phyloP scores from a whole-genome alignment of 2,113 vertebrate genomes.

The Laticauda colubrina region DNA sequence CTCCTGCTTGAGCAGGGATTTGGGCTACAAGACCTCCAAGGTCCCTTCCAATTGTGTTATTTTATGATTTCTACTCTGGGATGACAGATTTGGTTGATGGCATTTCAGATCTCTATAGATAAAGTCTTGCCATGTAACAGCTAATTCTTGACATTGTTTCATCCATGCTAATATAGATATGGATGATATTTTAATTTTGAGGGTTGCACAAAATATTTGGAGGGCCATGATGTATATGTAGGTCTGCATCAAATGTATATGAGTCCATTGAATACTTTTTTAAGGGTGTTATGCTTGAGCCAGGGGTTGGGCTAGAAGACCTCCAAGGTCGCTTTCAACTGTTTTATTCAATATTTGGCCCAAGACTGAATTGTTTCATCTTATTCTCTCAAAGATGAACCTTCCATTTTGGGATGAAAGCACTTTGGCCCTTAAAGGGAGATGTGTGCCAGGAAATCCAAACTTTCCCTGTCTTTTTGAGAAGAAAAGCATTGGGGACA shows the following conservation, averaged over 20 bases:
- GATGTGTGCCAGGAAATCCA: background rate
- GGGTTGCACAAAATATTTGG: background rate
- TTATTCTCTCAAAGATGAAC: background rate
- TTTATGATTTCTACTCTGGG: background rate
- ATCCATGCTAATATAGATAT: background rate
- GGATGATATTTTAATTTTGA: background rate
- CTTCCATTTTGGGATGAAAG: background rate
- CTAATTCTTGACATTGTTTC: background rate
- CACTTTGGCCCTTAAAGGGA: background rate
- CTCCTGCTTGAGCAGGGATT: background rate
- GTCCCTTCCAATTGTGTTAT: background rate
- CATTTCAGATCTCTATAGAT: background rate
- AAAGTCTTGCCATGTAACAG: background rate
- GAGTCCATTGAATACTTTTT: background rate
- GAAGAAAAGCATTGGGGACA: background rate
- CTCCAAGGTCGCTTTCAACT: no score
- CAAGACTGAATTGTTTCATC: background rate
- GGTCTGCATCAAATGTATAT: background rate
- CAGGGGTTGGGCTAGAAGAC: no score
- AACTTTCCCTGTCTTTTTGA: background rate
- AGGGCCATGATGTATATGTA: background rate
- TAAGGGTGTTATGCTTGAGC: no score
- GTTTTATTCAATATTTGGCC: background rate
- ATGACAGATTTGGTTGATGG: background rate
- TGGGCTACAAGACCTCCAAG: background rate